Conservation (phyloP, 2,888 invertebrate genomes). For the Xylota segnis region DNA sequence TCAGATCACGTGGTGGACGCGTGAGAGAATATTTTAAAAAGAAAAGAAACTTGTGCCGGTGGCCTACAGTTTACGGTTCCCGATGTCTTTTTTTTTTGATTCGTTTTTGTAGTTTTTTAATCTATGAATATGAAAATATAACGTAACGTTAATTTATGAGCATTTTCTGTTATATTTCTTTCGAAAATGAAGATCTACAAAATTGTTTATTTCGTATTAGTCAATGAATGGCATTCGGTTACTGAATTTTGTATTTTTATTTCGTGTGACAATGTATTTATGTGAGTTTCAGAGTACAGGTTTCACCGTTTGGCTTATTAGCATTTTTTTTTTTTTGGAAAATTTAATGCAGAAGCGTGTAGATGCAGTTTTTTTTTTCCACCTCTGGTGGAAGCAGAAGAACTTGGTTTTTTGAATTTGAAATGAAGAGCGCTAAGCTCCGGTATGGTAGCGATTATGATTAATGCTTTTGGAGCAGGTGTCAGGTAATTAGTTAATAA, state of each 20-base stretch:
- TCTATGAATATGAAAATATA: constrained; percentile 51
- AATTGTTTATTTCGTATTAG: constrained; percentile 26
- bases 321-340: constrained; percentile 5
- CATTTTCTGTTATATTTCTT: constrained; percentile 49
- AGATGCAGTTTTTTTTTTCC: constrained; percentile 4
- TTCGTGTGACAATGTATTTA: constrained; percentile 24
- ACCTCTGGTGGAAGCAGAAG: background rate
- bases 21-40: constrained; percentile 19
- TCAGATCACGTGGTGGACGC: constrained; percentile 32
- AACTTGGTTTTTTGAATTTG: background rate
- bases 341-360: constrained; percentile 22
- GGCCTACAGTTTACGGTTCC: constrained; percentile 21
- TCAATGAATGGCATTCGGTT: constrained; percentile 24
- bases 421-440: constrained; percentile 2
- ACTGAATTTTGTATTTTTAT: constrained; percentile 2
- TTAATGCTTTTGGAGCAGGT: constrained; percentile 11
- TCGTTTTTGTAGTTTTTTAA: background rate
- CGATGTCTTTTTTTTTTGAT: background rate
- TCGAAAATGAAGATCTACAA: constrained; percentile 42
- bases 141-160: constrained; percentile 43
- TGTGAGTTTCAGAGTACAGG: constrained; percentile 17
- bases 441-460: background rate
- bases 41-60: constrained; percentile 23
- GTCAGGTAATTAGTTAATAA: background rate
- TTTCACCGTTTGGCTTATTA: constrained; percentile 25